Base-by-base conservation (phyloP, 2,888 invertebrate species). In the Agrotis exclamationis region DNA sequence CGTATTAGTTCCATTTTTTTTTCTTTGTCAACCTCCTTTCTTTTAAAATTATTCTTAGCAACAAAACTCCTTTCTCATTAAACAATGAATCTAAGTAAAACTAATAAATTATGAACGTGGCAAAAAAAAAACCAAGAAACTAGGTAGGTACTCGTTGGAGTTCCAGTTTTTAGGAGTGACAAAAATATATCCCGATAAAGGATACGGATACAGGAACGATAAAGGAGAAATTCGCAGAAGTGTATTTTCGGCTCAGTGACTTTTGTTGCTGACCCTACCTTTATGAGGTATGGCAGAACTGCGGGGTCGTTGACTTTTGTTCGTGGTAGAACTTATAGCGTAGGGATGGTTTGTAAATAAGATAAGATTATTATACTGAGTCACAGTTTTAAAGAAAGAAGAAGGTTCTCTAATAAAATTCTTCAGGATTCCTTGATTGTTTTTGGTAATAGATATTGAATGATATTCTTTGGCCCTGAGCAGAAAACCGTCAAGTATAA, bases 201-300 rank as follows among this genome's bases (percentile, higher is more conserved):
- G 9, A 39, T 39, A 39, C 20, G 4, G 28, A 58, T 14, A 5
- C 16, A 24, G 39, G 33, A 33, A n/a, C 14, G 18, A 22, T 18
- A 22, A 16, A 60, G 6, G 45, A 59, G 28, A 63, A n/a, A 50
- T 44, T 66, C 24, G 39, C 39, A 39, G 39, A 39, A 39, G 39
- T 39, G 11, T 39, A 39, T 39, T 39, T 39, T 39, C 39, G 11
- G 16, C 14, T 14, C 16, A 39, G 4, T 28, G 13, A 63, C 16
- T 63, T 50, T 63, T 63, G 51, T 74, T 58, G 48, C 48, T 5
- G 33, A 64, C 74, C 33, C 24, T 75, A 75, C 65, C 22, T 48
- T 79, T 74, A 75, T 74, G 75, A 75, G 65, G 79, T 33, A 74
- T 63, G 47, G 65, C 57, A 33, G 79, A 44, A 74, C 53, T 57